These are phyloP conservation scores for Condylostylus longicornis DNA, from an alignment of 1,140 invertebrate genomes.

Conservation along the genomic window DNA sequence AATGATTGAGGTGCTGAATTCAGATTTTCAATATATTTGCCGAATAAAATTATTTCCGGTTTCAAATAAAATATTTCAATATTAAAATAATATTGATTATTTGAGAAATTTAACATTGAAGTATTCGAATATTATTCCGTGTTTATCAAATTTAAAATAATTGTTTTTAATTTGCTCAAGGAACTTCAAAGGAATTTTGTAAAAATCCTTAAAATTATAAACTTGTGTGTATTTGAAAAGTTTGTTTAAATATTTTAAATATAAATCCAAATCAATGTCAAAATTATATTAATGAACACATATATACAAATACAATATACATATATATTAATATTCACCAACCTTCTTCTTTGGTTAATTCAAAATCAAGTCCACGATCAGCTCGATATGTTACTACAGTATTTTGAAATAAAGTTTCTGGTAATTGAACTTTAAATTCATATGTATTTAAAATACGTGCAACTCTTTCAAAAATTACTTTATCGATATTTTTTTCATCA, in stretches of 20 bases:
- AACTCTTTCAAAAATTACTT: constrained; percentile 53
- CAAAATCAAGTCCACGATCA: constrained; percentile 47
- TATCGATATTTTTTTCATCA: constrained; percentile 47
- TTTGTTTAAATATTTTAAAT: not conserved
- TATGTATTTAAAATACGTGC: constrained; percentile 51
- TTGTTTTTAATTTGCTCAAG: too few relatives aligned
- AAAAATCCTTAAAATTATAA: too few relatives aligned
- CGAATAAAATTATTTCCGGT: too few relatives aligned
- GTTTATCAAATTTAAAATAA: too few relatives aligned
- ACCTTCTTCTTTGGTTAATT: constrained; percentile 37
- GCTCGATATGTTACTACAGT: constrained; percentile 51
- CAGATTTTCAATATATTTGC: too few relatives aligned
- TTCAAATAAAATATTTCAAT: too few relatives aligned
- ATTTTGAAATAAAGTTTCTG: constrained; percentile 52
- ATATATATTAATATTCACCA: constrained; percentile 31
- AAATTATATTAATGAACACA: not conserved
- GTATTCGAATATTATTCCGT: too few relatives aligned
- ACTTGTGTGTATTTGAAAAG: too few relatives aligned
- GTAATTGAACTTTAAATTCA: constrained; percentile 51
- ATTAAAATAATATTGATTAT: too few relatives aligned
- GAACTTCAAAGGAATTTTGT: too few relatives aligned
- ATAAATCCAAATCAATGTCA: not conserved
- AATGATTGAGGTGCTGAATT: too few relatives aligned
- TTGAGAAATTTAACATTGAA: too few relatives aligned
- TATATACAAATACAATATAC: constrained; percentile 1